Base-by-base conservation (phyloP, 1,140 invertebrate genomes). In the Eumaeus atala region DNA sequence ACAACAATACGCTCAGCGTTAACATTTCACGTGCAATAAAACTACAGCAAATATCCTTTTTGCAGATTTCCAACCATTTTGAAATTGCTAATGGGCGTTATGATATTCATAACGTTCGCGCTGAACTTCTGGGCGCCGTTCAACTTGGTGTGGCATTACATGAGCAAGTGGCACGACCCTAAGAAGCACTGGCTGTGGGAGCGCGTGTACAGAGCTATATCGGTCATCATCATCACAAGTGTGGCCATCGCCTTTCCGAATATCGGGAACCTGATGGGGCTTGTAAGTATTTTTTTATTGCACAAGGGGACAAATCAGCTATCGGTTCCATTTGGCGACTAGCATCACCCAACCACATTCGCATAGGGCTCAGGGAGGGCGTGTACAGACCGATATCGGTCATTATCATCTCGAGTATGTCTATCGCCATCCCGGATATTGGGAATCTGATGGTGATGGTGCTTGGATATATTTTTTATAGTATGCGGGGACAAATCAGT, bases 111-210 rank as follows among this genome's bases (percentile, higher is more conserved):
- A 7, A 85, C 82, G 0, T 83, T 83, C 12, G 82, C 76, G 0
- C 63, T 85, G 0, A 83, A 83, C 59, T 85, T 79, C 58, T 85
- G 82, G 82, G 79, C 77, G 0, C 82, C 82, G 0, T 85, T 85
- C 51, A 80, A 85, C 57, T 60, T 85, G 7, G 76, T 81, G 0
- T 85, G 82, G 82, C 62, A 74, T 54, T 85, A 85, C 40, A 34
- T 83, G 10, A 68, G 71, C 0, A 75, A 76, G 48, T 74, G 63
- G 54, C 77, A 85, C 18, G 59, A 75, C 9, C 56, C 73, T 0
- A 64, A 61, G 36, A 75, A 59, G 18, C 56, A 74, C 51, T 81
- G 77, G 74, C 33, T 82, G 1, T 81, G 75, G 76, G 78, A 84
- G 56, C 69, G 81, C n/a, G 59, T 84, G 0, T 84, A 84, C 48